Conservation (phyloP, 2,888 invertebrate species). For the Apamea anceps region DNA sequence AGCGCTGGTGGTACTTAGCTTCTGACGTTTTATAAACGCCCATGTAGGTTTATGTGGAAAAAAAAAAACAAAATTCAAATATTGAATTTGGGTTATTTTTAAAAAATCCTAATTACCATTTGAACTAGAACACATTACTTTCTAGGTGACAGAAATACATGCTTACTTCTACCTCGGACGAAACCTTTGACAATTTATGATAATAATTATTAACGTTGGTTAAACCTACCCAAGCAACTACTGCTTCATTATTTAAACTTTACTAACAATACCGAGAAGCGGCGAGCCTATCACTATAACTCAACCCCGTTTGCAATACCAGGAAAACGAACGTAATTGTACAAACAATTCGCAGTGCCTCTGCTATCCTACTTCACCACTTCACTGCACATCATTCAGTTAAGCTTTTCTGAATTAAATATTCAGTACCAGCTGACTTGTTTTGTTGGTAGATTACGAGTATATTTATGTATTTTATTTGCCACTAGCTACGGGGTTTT, state of each 20-base stretch:
- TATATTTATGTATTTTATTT: neutral
- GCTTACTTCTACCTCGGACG: neutral
- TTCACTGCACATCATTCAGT: constrained; percentile 13
- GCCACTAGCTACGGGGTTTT: neutral
- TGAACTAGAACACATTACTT: neutral
- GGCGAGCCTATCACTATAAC: neutral
- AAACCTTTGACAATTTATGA: neutral
- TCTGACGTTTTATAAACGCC: too few relatives aligned
- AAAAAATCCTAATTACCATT: too few relatives aligned
- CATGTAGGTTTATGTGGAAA: too few relatives aligned
- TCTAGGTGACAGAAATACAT: neutral
- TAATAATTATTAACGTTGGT: neutral
- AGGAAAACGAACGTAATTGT: neutral
- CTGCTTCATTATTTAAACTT: neutral
- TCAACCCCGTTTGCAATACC: neutral
- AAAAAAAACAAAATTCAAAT: too few relatives aligned
- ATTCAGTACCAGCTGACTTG: constrained; percentile 23
- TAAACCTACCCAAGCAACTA: neutral
- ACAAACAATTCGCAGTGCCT: neutral
- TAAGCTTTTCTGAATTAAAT: constrained; percentile 25
- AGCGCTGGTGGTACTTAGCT: too few relatives aligned
- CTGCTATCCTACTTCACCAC: too few relatives aligned
- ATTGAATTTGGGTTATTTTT: too few relatives aligned
- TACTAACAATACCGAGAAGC: neutral
- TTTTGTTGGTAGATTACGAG: constrained; percentile 3